Evolutionary conservation across 2,888 invertebrate species (phyloP).

Genomic region (Adelognathus sp.): DNA sequence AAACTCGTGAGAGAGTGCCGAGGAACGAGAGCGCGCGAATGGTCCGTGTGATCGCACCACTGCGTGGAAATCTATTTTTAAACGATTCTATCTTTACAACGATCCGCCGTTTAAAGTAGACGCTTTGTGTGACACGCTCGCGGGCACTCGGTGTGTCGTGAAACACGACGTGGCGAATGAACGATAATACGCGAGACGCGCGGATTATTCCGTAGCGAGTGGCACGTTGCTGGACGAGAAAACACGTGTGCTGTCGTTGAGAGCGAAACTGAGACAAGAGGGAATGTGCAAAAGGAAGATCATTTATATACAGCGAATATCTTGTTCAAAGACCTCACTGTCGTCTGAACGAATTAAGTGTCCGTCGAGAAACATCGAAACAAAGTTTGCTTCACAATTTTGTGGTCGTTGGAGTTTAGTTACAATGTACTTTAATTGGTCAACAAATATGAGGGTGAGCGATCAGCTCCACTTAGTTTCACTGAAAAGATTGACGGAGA

Average conservation of each 20-base stretch:
- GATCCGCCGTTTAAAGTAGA: neutral
- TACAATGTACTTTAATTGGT: too few species aligned
- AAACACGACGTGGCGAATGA: neutral
- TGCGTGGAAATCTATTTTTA: constrained; percentile 50
- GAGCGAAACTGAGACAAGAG: neutral
- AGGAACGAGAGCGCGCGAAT: constrained; percentile 16
- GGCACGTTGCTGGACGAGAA: constrained; percentile 6
- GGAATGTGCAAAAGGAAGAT: neutral
- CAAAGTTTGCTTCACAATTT: too few species aligned
- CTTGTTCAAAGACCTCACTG: constrained; percentile 39
- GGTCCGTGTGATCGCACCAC: constrained; percentile 53
- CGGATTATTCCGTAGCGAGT: constrained; percentile 41
- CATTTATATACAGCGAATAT: constrained; percentile 47
- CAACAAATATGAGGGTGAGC: too few species aligned
- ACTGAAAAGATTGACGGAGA: too few species aligned
- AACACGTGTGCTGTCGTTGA: constrained; percentile 53
- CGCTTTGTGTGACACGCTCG: constrained; percentile 10
- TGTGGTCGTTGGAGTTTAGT: too few species aligned
- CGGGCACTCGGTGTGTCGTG: constrained; percentile 16
- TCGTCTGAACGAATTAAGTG: too few species aligned
- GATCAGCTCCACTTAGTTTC: too few species aligned
- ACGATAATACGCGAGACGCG: constrained; percentile 22
- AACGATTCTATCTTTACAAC: constrained; percentile 38
- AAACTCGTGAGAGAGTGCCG: constrained; percentile 21
- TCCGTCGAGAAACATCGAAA: too few species aligned